Evolutionary conservation across 2,888 invertebrate genomes (phyloP).

Genomic region (Teleiodes luculella): DNA sequence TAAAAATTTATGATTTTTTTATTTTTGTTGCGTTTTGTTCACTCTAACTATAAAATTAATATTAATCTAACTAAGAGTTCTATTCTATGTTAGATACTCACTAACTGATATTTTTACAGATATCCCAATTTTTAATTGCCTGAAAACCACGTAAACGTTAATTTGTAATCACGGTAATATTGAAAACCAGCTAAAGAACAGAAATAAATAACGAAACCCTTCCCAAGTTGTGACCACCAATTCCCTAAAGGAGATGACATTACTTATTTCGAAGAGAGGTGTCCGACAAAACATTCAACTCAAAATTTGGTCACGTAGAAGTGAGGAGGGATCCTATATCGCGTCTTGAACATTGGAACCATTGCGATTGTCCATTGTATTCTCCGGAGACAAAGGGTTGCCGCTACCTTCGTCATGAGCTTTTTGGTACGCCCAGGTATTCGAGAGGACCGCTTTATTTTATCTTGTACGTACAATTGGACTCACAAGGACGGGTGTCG

Average conservation of each 20-base stretch:
- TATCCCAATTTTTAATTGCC: neutral
- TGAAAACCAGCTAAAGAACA: neutral
- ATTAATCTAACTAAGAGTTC: too few relatives aligned
- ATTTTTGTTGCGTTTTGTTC: too few relatives aligned
- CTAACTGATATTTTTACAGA: too few relatives aligned
- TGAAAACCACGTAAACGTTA: neutral
- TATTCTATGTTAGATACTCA: too few relatives aligned
- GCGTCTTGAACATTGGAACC: slow-evolving; percentile 55
- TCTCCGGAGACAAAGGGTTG: slow-evolving; percentile 75
- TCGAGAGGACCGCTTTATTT: slow-evolving; percentile 50
- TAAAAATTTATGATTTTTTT: too few relatives aligned
- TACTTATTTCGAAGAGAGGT: slow-evolving; percentile 63
- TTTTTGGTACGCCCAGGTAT: slow-evolving; percentile 66
- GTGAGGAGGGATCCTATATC: slow-evolving; percentile 61
- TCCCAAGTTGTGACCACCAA: slow-evolving; percentile 27
- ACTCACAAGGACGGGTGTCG: slow-evolving; percentile 21
- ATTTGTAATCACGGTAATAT: neutral
- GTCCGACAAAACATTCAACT: slow-evolving; percentile 67
- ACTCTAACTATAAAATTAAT: too few relatives aligned
- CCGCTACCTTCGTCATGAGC: slow-evolving; percentile 71
- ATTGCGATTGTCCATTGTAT: slow-evolving; percentile 74
- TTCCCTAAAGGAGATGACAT: slow-evolving; percentile 59
- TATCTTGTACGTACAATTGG: slow-evolving; percentile 20
- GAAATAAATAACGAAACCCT: slow-evolving; percentile 4
- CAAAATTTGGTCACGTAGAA: slow-evolving; percentile 75